Conservation (phyloP, 2,113 vertebrate genomes). For the Tamias sibiricus region DNA sequence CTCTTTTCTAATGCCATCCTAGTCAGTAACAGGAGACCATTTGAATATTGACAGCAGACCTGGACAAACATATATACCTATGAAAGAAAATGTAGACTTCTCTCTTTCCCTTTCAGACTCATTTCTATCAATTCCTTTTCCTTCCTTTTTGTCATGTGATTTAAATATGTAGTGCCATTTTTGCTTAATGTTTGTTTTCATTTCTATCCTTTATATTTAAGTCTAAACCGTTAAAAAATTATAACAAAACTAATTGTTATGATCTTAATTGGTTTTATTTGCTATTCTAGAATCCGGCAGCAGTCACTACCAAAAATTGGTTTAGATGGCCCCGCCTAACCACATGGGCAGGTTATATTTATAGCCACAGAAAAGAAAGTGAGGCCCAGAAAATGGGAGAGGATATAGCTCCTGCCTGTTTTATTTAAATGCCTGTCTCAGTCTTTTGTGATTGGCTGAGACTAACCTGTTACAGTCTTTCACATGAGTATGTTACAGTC, state of each 20-base stretch:
- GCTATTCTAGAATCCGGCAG: neutral
- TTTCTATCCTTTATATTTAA: neutral
- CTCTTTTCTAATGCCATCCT: neutral
- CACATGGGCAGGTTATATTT: neutral
- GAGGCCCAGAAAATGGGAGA: too few species aligned
- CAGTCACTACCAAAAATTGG: neutral
- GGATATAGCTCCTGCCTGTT: neutral
- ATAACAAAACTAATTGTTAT: too few species aligned
- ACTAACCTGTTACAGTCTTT: neutral
- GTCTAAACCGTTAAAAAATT: neutral
- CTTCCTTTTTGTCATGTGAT: neutral
- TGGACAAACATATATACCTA: neutral
- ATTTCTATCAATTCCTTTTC: neutral
- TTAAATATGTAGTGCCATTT: neutral
- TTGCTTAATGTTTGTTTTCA: neutral
- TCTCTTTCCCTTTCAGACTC: neutral
- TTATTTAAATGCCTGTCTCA: neutral
- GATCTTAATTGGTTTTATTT: neutral
- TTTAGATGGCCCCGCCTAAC: too few species aligned
- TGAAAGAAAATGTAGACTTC: neutral
- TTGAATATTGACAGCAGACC: neutral
- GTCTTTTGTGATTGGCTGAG: neutral
- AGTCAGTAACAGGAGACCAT: neutral
- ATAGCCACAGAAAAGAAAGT: neutral
- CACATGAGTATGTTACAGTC: neutral